Conservation (phyloP, 2,113 vertebrate species). For the Prionailurus bengalensis region DNA sequence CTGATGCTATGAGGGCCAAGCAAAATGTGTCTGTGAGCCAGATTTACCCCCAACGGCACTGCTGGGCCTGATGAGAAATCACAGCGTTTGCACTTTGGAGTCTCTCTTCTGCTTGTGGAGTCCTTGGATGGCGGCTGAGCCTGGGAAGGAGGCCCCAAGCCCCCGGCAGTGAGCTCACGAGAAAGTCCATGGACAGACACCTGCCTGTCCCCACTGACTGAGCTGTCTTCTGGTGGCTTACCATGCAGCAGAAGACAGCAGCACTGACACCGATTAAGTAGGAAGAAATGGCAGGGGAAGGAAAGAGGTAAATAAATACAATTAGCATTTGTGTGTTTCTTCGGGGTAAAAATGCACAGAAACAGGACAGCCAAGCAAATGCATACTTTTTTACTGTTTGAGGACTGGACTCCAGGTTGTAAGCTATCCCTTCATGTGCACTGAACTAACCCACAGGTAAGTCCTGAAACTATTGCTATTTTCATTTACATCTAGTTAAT, state of each 20-base stretch:
- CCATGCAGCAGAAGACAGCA: background rate
- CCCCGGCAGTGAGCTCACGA: fast-evolving
- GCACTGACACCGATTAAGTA: fast-evolving
- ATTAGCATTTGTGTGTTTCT: fast-evolving
- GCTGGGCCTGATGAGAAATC: background rate
- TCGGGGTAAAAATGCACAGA: fast-evolving
- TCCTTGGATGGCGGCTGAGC: fast-evolving
- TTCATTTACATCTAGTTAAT: background rate
- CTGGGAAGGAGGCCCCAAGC: background rate
- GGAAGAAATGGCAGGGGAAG: no score
- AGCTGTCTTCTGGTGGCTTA: background rate
- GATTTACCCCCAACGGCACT: no score
- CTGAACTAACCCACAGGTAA: fast-evolving
- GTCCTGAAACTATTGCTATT: background rate
- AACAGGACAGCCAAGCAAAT: fast-evolving
- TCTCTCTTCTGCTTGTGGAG: background rate
- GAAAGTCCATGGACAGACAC: background rate
- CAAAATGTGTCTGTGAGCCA: background rate
- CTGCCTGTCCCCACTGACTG: no score
- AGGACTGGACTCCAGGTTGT: background rate
- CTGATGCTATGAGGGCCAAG: background rate
- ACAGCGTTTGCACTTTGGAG: fast-evolving
- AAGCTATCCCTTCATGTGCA: background rate
- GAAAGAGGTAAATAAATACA: no score
- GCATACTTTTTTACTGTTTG: background rate